Conservation (phyloP, 2,888 invertebrate genomes). For the Arge pagana region DNA sequence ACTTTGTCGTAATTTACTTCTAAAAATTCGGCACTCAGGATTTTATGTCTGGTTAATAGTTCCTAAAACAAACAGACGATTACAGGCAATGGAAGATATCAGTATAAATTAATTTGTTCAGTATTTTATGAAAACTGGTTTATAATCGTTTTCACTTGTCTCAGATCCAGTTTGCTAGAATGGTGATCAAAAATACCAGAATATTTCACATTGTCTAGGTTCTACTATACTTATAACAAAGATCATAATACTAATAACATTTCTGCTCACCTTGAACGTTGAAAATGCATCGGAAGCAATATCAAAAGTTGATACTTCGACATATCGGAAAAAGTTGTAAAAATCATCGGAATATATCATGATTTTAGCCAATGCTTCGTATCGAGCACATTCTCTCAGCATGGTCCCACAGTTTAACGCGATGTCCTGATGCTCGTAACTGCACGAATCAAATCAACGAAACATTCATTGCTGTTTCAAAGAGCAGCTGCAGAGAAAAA, state of each 20-base stretch:
- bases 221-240: no score
- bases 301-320: constrained; percentile 99
- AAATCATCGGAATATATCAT: constrained; percentile 98
- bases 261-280: constrained; percentile 98
- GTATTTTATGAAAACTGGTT: no score
- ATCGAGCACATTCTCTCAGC: constrained; percentile 97
- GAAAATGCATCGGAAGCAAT: constrained; percentile 99
- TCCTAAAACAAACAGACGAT: constrained; percentile 70
- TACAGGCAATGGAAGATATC: no score
- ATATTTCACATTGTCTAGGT: no score
- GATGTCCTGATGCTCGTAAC: constrained; percentile 98
- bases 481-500: constrained; percentile 6
- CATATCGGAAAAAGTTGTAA: constrained; percentile 99
- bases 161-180: no score
- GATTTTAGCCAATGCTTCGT: constrained; percentile 97
- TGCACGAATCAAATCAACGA: constrained; percentile 57
- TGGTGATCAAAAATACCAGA: no score
- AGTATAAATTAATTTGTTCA: no score
- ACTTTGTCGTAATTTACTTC: constrained; percentile 99
- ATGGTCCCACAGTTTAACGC: constrained; percentile 99
- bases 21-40: constrained; percentile 96
- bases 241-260: constrained; percentile 20
- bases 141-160: no score
- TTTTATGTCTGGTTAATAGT: constrained; percentile 91
- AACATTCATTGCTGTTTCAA: constrained; percentile 17